Conservation (phyloP, 2,888 invertebrate species). For the Drosophila atroscutellata region DNA sequence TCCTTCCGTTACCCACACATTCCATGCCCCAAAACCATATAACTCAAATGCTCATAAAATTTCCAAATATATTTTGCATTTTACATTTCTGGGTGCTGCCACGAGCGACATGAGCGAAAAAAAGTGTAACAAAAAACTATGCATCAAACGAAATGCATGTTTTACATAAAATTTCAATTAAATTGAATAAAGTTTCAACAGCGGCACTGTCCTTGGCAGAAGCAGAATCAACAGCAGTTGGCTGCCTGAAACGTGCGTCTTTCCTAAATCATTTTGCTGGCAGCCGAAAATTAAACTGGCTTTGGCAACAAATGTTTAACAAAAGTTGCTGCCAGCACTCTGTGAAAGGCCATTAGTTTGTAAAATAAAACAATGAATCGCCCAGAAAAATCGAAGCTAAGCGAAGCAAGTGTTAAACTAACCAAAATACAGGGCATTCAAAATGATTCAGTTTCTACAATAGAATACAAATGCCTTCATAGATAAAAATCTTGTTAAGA, state of each 20-base stretch:
- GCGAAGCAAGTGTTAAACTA: constrained; percentile 13
- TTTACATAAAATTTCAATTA: constrained; percentile 80
- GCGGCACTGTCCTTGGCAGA: constrained; percentile 62
- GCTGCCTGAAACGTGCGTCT: constrained; percentile 57
- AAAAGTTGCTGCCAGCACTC: constrained; percentile 69
- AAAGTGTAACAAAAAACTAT: constrained; percentile 48
- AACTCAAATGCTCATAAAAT: constrained; percentile 70
- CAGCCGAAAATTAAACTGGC: constrained; percentile 75
- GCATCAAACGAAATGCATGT: constrained; percentile 70
- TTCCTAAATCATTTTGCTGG: constrained; percentile 75
- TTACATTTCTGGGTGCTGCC: constrained; percentile 42
- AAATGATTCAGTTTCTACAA: not conserved
- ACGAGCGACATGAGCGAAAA: constrained; percentile 25
- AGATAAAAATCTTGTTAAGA: not conserved
- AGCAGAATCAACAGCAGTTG: constrained; percentile 34
- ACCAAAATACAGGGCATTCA: constrained; percentile 10
- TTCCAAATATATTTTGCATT: constrained; percentile 68
- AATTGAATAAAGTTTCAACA: constrained; percentile 68
- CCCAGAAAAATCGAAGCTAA: constrained; percentile 42
- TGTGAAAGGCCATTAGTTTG: constrained; percentile 61
- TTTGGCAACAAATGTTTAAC: constrained; percentile 69
- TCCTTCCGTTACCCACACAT: constrained; percentile 10
- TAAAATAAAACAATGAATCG: constrained; percentile 62
- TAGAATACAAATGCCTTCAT: not conserved
- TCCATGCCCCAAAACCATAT: constrained; percentile 42